Evolutionary conservation across 2,888 invertebrate species (phyloP), one percentile per base, ranked within the genome.

Genomic region (Norana najaformis): DNA sequence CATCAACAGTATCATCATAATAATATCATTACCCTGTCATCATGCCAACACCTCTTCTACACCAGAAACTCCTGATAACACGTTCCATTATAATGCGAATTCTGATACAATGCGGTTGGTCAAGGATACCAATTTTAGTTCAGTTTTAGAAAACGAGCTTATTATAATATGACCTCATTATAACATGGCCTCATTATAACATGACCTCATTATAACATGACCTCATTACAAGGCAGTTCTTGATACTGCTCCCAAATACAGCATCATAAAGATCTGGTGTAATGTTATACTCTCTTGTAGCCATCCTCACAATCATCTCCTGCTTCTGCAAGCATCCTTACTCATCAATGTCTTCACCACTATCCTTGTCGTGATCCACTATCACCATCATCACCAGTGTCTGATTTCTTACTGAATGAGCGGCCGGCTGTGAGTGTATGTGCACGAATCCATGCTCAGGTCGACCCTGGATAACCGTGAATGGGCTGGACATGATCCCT

Each of bases 361-460:
- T n/a, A 69, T 69, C 30, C n/a, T 69, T 13, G n/a, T n/a, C 30
- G 11, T 69, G 30, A 69, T n/a, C 2, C n/a, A 69, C 69, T 8
- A 69, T 69, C 69, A 47, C 47, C 14, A 69, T n/a, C 69, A 69
- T 13, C n/a, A n/a, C 69, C 69, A 47, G 23, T 23, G 8, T 14
- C 18, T 23, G 3, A 69, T 69, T 69, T 69, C 30, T 93, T 92
- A 94, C 95, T 94, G 95, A 95, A 47, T 95, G 95, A 34, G 94
- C 94, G 88, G 69, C 5, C 47, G 94, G 93, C 95, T 98, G 98
- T 93, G 97, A 96, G 95, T 98, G 98, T 96, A 98, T 98, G 95
- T 98, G 98, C 95, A 97, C 97, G 96, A 98, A 98, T 91, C 97
- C 96, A 95, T 97, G 97, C 94, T 97, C 97, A 41, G 95, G 94